A percentile compares a stretch with the other conserved stretches of the same genome.
Evolutionary conservation across 1,140 invertebrate genomes (phyloP).

Genomic region (Cardiocondyla obscurior): DNA sequence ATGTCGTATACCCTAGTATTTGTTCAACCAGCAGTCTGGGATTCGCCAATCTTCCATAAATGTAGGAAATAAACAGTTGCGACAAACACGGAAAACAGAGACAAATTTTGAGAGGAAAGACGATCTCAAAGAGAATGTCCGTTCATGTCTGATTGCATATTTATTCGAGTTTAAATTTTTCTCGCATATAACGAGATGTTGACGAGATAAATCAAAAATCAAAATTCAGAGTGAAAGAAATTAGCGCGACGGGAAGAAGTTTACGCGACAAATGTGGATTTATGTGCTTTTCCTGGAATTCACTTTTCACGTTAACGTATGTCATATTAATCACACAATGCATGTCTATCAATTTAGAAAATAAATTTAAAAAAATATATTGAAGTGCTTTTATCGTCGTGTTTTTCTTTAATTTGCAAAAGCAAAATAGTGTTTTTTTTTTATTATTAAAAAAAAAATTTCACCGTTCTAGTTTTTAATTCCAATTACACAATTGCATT

Average conservation of each 20-base stretch:
- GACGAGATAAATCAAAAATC: constrained; percentile 51
- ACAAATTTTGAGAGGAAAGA: constrained; percentile 47
- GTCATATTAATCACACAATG: neutral
- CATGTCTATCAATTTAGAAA: neutral
- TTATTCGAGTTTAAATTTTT: constrained; percentile 60
- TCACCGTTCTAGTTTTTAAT: neutral
- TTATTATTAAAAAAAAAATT: neutral
- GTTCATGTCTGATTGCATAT: constrained; percentile 63
- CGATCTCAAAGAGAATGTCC: constrained; percentile 50
- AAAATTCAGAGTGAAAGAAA: constrained; percentile 21
- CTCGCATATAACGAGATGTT: constrained; percentile 23
- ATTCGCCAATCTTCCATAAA: constrained; percentile 54
- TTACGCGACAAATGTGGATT: neutral
- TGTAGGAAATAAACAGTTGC: constrained; percentile 63
- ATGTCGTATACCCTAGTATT: constrained; percentile 32
- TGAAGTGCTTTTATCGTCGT: neutral
- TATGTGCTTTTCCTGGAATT: constrained; percentile 9
- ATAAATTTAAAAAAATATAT: neutral
- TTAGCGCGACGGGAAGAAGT: neutral
- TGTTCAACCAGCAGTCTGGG: constrained; percentile 3
- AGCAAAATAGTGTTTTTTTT: neutral
- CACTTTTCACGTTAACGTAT: constrained; percentile 12
- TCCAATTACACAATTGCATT: neutral
- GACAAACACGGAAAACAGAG: constrained; percentile 46
- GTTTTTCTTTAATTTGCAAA: neutral